Evolutionary conservation across 2,113 vertebrate species (phyloP), one percentile per base, ranked within the genome.

Genomic region (Falcunculus frontatus): DNA sequence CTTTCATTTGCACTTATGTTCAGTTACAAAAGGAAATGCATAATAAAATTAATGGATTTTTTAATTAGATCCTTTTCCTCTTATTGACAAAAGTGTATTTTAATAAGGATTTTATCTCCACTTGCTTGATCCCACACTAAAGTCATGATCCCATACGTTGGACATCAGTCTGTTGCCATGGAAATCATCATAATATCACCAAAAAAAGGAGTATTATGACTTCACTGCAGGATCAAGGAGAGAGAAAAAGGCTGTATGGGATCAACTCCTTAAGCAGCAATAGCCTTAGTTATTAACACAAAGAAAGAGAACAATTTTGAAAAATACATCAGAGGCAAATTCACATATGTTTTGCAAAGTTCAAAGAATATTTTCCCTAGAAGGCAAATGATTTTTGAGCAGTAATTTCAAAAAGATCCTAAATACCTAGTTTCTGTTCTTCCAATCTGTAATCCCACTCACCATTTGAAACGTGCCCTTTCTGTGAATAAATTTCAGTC

Each of bases 151-250:
- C 96, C 35, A 23, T 90, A 86, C 84, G 89, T 97, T 95, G 97
- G 96, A 72, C 90, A 94, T 92, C 90, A 78, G 94, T 94, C 74
- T 79, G 97, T 98, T 98, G 95, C 97, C 96, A 98, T 98, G 97
- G 98, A 97, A 98, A 98, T 96, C 56, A 96, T 86, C 21, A 6
- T 81, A 93, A 25, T 95, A 90, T 89, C 94, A 96, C 96, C 90
- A 96, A 95, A 97, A 95, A 97, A 95, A 57, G 75, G n/a, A 16
- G 89, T 57, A 91, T 96, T 97, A 85, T 94, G 87, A 95, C 91
- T 97, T 96, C 92, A 91, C 83, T 92, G 89, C 82, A 95, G 91
- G 90, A 95, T 89, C 77, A 97, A 87, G 70, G 7, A 55, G 79
- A 83, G 79, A 96, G 75, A 88, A 85, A 95, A 89, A 89, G 52